phyloP scores from a whole-genome alignment of 2,888 invertebrate species.

The Athripsodes cinereus region DNA sequence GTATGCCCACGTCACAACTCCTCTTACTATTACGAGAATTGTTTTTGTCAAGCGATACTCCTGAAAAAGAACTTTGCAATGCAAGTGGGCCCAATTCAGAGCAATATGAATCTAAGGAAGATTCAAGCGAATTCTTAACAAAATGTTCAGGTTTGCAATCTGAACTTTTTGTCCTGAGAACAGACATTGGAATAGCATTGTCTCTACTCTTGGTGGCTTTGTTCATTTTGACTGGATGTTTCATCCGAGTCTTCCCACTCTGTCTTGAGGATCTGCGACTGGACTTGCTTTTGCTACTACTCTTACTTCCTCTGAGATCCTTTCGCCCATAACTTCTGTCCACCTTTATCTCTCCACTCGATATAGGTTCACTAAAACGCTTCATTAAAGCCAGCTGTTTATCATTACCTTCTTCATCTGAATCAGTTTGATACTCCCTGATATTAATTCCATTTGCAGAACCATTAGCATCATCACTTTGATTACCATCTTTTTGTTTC shows the following conservation, averaged over 20 bases:
- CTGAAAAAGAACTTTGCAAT: conserved; percentile 42
- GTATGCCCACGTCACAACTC: conserved; percentile 54
- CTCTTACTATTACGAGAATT: conserved; percentile 48
- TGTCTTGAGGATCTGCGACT: conserved; percentile 36
- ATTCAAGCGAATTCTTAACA: conserved; percentile 21
- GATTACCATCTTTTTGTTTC: conserved; percentile 18
- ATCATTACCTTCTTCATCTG: conserved; percentile 18
- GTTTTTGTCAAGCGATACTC: conserved; percentile 41
- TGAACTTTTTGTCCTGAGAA: conserved; percentile 12
- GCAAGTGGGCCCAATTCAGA: conserved; percentile 42
- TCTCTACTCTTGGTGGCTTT: conserved; percentile 14
- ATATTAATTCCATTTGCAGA: conserved; percentile 19
- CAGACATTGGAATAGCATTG: conserved; percentile 16
- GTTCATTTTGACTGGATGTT: conserved; percentile 15
- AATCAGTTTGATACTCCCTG: conserved; percentile 23
- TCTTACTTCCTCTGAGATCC: conserved; percentile 29
- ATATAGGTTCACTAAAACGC: conserved; percentile 12
- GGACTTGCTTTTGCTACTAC: conserved; percentile 34
- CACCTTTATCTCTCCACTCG: conserved; percentile 14
- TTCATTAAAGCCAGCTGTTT: conserved; percentile 15
- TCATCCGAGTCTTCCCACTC: conserved; percentile 20
- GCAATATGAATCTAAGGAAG: conserved; percentile 34
- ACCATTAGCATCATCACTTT: conserved; percentile 17
- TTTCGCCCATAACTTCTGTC: conserved; percentile 12
- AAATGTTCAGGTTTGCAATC: conserved; percentile 11